These are phyloP conservation scores for Ctenicera cuprea DNA, from an alignment of 2,888 invertebrate genomes.

Conservation along the genomic window DNA sequence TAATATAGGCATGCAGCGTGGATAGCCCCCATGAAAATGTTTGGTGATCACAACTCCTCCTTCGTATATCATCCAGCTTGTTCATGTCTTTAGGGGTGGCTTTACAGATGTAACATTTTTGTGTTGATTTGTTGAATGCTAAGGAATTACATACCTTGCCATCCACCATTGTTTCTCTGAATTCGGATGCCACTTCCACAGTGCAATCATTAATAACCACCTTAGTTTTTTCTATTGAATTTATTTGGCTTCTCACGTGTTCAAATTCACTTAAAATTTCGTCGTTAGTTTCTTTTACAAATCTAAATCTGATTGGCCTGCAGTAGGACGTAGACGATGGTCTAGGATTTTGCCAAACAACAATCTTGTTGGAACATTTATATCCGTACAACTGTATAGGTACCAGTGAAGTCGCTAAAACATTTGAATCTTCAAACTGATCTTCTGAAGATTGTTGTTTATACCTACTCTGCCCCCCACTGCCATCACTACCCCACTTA, in stretches of 20 bases:
- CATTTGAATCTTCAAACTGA: neutral
- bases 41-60: neutral
- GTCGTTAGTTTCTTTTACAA: neutral
- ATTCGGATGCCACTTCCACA: neutral
- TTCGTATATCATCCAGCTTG: neutral
- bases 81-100: conserved; percentile 25
- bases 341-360: neutral
- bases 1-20: neutral
- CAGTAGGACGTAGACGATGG: neutral
- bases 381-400: neutral
- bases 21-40: conserved; percentile 19
- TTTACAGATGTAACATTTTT: conserved; percentile 6
- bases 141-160: neutral
- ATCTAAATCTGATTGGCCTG: conserved; percentile 1
- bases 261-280: neutral
- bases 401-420: neutral
- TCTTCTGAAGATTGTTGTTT: neutral
- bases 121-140: neutral
- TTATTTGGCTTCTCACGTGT: neutral
- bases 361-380: neutral
- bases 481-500: neutral
- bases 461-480: neutral
- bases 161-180: neutral
- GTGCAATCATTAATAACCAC: neutral
- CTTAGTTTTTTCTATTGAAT: neutral